These are phyloP conservation scores for Hucho hucho DNA, from an alignment of 2,113 vertebrate genomes.

Conservation along the genomic window DNA sequence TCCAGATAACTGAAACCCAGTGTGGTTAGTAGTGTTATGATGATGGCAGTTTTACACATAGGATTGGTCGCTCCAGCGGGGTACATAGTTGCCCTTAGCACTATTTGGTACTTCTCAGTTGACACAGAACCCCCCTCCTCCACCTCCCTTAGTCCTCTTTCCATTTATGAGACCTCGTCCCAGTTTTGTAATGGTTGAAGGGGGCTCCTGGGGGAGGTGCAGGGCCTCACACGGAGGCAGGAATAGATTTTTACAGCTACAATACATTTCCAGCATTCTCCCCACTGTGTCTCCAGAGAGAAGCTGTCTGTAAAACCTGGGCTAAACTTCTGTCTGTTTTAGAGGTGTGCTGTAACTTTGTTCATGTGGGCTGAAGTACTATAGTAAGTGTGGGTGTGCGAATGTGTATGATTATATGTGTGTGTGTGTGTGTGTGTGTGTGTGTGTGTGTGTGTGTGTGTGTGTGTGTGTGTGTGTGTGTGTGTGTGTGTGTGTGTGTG, in stretches of 20 bases:
- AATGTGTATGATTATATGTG: background rate
- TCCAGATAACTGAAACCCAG: background rate
- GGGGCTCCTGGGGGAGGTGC: constrained; percentile 56
- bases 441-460: too few relatives aligned
- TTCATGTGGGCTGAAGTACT: constrained; percentile 7
- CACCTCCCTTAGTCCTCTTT: constrained; percentile 5
- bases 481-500: too few relatives aligned
- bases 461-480: too few relatives aligned
- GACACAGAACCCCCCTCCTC: background rate
- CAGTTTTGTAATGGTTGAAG: constrained; percentile 66
- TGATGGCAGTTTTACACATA: too few relatives aligned
- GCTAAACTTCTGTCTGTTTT: constrained; percentile 8
- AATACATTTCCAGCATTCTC: constrained; percentile 16
- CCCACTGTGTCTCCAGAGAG: constrained; percentile 33
- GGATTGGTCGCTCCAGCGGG: too few relatives aligned
- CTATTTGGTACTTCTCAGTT: constrained; percentile 17
- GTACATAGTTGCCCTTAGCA: constrained; percentile 14
- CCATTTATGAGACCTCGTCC: constrained; percentile 52
- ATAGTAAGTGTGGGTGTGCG: constrained; percentile 12
- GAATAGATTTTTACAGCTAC: constrained; percentile 33
- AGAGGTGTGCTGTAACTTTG: constrained; percentile 17
- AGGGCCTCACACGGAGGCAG: constrained; percentile 13
- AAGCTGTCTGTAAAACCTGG: background rate
- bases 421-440: too few relatives aligned
- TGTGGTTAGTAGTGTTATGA: background rate